These are phyloP conservation scores for Nomada ferruginata DNA, from an alignment of 2,888 invertebrate species.

Conservation along the genomic window DNA sequence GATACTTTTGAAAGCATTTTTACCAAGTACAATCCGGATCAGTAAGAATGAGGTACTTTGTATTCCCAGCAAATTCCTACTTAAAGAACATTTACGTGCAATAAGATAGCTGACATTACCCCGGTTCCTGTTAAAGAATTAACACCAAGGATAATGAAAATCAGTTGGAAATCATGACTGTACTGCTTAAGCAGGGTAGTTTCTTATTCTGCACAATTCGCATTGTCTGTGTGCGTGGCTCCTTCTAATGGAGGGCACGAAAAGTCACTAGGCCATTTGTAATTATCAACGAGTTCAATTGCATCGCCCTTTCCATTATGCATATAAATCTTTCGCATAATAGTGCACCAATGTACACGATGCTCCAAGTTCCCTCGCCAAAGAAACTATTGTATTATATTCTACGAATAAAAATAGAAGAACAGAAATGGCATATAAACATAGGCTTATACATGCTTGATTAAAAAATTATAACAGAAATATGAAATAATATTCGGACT, in stretches of 20 bases:
- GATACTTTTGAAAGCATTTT: background rate
- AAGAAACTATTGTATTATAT: no score
- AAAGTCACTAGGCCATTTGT: background rate
- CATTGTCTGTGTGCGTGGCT: background rate
- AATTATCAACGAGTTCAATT: background rate
- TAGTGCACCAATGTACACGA: no score
- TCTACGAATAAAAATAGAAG: no score
- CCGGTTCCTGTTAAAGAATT: constrained; percentile 23
- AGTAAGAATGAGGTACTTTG: background rate
- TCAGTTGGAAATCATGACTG: constrained; percentile 25
- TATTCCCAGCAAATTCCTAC: constrained; percentile 13
- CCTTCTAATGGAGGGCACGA: background rate
- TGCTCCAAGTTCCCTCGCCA: no score
- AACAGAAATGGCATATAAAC: no score
- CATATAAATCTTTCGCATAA: no score
- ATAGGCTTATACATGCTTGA: no score
- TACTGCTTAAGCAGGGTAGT: constrained; percentile 6
- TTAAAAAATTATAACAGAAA: no score
- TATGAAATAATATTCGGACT: no score
- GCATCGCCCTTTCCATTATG: background rate
- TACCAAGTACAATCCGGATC: constrained; percentile 3
- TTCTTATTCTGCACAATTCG: constrained; percentile 25
- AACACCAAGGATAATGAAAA: constrained; percentile 33
- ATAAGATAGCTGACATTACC: constrained; percentile 21
- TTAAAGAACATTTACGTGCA: constrained; percentile 23